These are phyloP conservation scores for Acronicta leporina DNA, from an alignment of 2,888 invertebrate species.

Conservation along the genomic window DNA sequence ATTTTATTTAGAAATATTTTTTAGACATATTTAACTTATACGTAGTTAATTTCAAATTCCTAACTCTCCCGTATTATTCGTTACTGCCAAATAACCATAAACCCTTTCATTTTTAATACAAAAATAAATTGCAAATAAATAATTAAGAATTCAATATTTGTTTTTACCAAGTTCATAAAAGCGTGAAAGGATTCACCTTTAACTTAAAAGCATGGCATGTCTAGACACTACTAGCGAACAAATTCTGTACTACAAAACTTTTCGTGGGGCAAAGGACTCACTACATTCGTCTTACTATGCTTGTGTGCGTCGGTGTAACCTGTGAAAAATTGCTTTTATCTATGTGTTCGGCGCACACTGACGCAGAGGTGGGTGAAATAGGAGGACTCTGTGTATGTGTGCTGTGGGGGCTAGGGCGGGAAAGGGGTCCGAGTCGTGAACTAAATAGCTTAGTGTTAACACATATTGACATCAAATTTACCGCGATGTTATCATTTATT, in stretches of 20 bases:
- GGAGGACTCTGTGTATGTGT: slow-evolving; percentile 63
- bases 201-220: slow-evolving; percentile 86
- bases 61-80: neutral
- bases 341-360: slow-evolving; percentile 73
- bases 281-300: slow-evolving; percentile 73
- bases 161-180: slow-evolving; percentile 72
- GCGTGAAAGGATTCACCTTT: slow-evolving; percentile 81
- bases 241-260: slow-evolving; percentile 87
- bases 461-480: slow-evolving; percentile 89
- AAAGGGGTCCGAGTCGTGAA: slow-evolving; percentile 86
- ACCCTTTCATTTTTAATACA: neutral
- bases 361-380: slow-evolving; percentile 53
- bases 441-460: slow-evolving; percentile 90
- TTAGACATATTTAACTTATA: no score
- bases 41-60: no score
- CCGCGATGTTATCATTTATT: slow-evolving; percentile 89
- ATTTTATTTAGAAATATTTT: no score
- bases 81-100: neutral
- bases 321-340: slow-evolving; percentile 86
- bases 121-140: slow-evolving; percentile 13
- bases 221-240: slow-evolving; percentile 88
- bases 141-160: slow-evolving; percentile 59
- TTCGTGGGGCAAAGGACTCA: slow-evolving; percentile 84
- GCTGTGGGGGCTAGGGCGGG: slow-evolving; percentile 69
- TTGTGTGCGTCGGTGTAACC: slow-evolving; percentile 79